These are phyloP conservation scores for Silurus glanis DNA, from an alignment of 2,113 vertebrate species.

Conservation along the genomic window DNA sequence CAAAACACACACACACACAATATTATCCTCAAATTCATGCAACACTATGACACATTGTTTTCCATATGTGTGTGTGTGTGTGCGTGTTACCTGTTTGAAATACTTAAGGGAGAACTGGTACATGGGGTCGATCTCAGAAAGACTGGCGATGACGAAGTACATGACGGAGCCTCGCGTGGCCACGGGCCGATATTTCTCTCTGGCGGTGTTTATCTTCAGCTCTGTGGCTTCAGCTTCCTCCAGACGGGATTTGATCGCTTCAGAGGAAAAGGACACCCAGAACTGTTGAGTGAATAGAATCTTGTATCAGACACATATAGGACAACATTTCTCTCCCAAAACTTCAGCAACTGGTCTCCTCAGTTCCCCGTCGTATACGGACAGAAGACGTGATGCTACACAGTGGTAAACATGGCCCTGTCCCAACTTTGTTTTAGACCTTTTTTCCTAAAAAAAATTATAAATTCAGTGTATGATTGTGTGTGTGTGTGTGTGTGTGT, in stretches of 20 bases:
- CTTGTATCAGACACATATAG: too few relatives aligned
- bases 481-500: neutral
- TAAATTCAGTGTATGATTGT: too few relatives aligned
- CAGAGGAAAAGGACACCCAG: constrained; percentile 57
- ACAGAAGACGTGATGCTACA: too few relatives aligned
- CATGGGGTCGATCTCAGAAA: constrained; percentile 82
- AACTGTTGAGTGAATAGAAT: too few relatives aligned
- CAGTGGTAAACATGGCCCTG: too few relatives aligned
- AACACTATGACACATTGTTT: neutral
- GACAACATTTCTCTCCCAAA: too few relatives aligned
- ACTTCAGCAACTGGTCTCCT: too few relatives aligned
- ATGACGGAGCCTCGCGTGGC: constrained; percentile 75
- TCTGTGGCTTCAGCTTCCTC: constrained; percentile 77
- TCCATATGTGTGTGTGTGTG: too few relatives aligned
- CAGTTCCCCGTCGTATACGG: too few relatives aligned
- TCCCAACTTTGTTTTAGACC: too few relatives aligned
- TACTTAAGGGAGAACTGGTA: constrained; percentile 86
- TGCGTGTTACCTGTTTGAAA: constrained; percentile 78
- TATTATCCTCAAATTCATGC: neutral
- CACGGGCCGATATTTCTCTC: constrained; percentile 76
- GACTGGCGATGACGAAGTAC: constrained; percentile 78
- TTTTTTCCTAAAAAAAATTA: too few relatives aligned
- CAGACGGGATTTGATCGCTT: constrained; percentile 74
- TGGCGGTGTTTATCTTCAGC: constrained; percentile 72
- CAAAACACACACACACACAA: neutral